Evolutionary conservation across 2,113 vertebrate species (phyloP).

Genomic region (Cheilinus undulatus): DNA sequence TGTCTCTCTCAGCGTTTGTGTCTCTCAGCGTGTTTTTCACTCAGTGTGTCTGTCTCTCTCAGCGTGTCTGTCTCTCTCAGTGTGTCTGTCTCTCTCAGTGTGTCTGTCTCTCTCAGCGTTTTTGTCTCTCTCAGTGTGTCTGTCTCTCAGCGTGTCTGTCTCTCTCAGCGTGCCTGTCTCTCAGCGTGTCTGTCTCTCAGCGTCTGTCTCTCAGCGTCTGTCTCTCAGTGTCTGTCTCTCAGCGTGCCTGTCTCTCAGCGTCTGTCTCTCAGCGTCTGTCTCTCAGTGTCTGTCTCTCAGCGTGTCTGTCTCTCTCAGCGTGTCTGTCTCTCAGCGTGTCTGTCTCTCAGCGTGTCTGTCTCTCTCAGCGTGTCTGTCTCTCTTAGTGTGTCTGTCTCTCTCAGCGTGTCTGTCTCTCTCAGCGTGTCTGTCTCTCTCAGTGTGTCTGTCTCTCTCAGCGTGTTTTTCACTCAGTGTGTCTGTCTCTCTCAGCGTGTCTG

Average conservation of each 20-base stretch:
- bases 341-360: no score
- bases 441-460: no score
- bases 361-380: neutral
- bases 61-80: constrained; percentile 16
- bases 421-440: no score
- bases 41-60: neutral
- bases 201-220: neutral
- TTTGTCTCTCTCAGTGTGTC: neutral
- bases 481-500: no score
- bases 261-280: neutral
- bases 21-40: neutral
- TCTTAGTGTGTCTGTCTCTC: neutral
- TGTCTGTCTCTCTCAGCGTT: no score
- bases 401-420: neutral
- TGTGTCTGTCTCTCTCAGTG: no score
- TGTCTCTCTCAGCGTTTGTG: no score
- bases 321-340: no score
- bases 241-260: neutral
- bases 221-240: no score
- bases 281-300: neutral
- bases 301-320: constrained; percentile 22
- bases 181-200: no score
- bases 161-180: no score
- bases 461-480: neutral
- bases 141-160: neutral